These are phyloP conservation scores for Tiaroga cobitis DNA, from an alignment of 2,797 vertebrate genomes.

Conservation along the genomic window DNA sequence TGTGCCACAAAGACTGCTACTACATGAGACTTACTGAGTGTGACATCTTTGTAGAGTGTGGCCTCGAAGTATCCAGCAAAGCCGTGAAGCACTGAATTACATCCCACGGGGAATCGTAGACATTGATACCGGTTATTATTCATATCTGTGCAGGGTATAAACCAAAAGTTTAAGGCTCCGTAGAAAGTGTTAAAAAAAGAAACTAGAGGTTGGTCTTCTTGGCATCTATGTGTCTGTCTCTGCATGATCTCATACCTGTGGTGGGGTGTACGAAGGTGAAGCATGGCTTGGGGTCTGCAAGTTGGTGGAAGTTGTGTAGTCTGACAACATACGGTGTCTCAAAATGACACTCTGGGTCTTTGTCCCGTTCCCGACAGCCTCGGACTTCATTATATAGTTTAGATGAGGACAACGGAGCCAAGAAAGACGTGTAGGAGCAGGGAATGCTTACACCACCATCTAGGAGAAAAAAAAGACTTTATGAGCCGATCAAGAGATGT, in stretches of 20 bases:
- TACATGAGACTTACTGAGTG: slow-evolving; percentile 82
- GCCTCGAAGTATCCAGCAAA: slow-evolving; percentile 95
- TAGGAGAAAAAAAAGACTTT: slow-evolving; percentile 45
- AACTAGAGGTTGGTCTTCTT: too few relatives aligned
- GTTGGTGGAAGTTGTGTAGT: slow-evolving; percentile 93
- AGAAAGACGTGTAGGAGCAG: slow-evolving; percentile 88
- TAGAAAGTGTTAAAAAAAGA: neutral
- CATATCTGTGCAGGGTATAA: slow-evolving; percentile 77
- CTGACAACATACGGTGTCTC: slow-evolving; percentile 94
- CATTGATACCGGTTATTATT: slow-evolving; percentile 91
- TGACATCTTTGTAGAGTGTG: slow-evolving; percentile 89
- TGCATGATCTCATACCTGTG: slow-evolving; percentile 66
- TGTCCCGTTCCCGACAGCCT: slow-evolving; percentile 90
- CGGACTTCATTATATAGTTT: slow-evolving; percentile 95
- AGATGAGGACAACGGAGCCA: slow-evolving; percentile 92
- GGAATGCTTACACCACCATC: slow-evolving; percentile 92
- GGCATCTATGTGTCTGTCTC: neutral
- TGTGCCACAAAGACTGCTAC: neutral
- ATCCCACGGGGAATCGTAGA: slow-evolving; percentile 83
- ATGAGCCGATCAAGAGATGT: neutral
- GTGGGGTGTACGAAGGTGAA: slow-evolving; percentile 90
- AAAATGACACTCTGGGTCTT: slow-evolving; percentile 91
- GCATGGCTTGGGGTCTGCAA: slow-evolving; percentile 87
- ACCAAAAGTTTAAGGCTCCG: neutral
- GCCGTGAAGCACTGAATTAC: slow-evolving; percentile 90